Evolutionary conservation across 2,113 vertebrate genomes (phyloP).

Genomic region (Bostrychus sinensis): DNA sequence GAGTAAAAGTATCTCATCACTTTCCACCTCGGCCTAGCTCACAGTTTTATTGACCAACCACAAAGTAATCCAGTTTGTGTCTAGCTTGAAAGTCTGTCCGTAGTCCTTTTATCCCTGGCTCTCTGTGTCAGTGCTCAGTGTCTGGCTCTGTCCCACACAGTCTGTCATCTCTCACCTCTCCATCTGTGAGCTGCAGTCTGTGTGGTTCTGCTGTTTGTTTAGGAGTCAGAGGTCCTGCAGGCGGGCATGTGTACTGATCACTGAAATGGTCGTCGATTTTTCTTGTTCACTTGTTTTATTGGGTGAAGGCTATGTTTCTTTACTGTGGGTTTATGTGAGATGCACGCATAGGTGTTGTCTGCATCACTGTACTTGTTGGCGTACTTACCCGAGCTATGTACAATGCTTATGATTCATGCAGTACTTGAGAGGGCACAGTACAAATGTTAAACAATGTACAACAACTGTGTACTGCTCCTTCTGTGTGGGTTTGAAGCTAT

Average conservation of each 20-base stretch:
- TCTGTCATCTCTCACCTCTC: slow-evolving; percentile 5
- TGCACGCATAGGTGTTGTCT: too few species aligned
- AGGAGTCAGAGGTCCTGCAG: neutral
- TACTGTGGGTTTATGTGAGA: too few species aligned
- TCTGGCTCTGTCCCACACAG: slow-evolving; percentile 6
- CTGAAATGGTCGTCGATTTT: neutral
- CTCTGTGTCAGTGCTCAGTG: neutral
- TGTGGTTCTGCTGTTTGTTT: neutral
- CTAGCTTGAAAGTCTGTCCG: neutral
- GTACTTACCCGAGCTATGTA: too few species aligned
- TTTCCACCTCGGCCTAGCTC: neutral
- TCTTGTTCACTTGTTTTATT: neutral
- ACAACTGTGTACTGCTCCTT: too few species aligned
- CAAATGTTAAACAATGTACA: neutral
- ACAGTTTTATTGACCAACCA: neutral
- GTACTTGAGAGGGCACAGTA: neutral
- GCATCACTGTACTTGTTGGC: too few species aligned
- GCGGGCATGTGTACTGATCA: slow-evolving; percentile 2
- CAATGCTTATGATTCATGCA: too few species aligned
- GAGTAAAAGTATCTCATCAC: too few species aligned
- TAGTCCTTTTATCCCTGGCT: neutral
- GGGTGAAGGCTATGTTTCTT: too few species aligned
- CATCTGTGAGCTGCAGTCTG: slow-evolving; percentile 9
- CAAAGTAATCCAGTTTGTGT: neutral
- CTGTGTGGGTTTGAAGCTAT: too few species aligned